Evolutionary conservation across 2,888 invertebrate species (phyloP).

Genomic region (Heliconius cydno): DNA sequence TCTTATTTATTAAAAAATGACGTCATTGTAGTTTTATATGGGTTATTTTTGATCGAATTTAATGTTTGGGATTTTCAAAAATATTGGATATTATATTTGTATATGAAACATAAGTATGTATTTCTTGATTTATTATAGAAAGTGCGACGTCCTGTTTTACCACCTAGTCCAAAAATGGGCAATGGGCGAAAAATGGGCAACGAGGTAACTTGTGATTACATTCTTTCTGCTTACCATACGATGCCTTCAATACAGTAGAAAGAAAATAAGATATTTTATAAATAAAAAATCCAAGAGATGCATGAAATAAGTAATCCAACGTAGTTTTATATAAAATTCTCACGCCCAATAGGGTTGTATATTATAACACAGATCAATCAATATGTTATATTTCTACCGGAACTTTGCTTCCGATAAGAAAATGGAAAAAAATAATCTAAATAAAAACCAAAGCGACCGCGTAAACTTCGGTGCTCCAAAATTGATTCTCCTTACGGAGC

Average conservation of each 20-base stretch:
- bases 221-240: no score
- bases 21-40: background rate
- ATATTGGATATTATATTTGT: no score
- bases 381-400: slow-evolving; percentile 40
- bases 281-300: no score
- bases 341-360: background rate
- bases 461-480: slow-evolving; percentile 69
- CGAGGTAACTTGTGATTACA: no score
- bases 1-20: background rate
- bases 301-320: no score
- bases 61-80: background rate
- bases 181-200: no score
- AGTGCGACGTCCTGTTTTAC: no score
- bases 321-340: slow-evolving; percentile 6
- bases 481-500: slow-evolving; percentile 60
- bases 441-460: slow-evolving; percentile 53
- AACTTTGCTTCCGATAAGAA: slow-evolving; percentile 47
- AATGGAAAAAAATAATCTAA: slow-evolving; percentile 50
- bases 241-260: no score
- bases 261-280: no score
- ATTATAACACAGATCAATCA: slow-evolving; percentile 30
- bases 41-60: background rate
- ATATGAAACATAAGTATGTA: no score
- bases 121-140: no score
- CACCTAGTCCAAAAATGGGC: no score